Base-by-base conservation (phyloP, 1,140 invertebrate species). In the Drosophila auraria region DNA sequence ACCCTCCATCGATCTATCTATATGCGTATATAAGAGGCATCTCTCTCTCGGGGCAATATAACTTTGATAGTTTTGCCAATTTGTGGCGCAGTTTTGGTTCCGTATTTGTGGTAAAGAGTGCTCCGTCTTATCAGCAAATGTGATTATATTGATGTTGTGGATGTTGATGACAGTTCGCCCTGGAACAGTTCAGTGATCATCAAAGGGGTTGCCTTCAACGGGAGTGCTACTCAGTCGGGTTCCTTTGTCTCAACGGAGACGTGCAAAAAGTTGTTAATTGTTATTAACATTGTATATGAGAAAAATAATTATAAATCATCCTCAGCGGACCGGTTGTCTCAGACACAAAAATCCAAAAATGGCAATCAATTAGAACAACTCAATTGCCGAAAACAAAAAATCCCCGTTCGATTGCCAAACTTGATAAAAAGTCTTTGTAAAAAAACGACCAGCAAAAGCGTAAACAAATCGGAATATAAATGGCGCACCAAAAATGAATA, bases 41-140 rank as follows among this genome's bases (percentile, higher is more conserved):
- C 17, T 47, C 58, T 23, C 58, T 30, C 27, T 45, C 65, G 49
- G n/a, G 44, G 23, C 50, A 56, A 49, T 50, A 84, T 81, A 89
- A 73, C 62, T 66, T 79, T 72, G 84, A 72, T 73, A 75, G 77
- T 68, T 89, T 84, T 84, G 84, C 84, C 51, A 89, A 90, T 79
- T 82, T 69, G 70, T 66, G 78, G 78, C 84, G 84, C 86, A 89
- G 84, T 89, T 89, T 62, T 81, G 42, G 76, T 81, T 90, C 51
- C 36, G 69, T 54, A 82, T 81, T 79, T 78, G 65, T 69, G 49
- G 49, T 17, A 42, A 12, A 50, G 58, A 51, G 59, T 54, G 45
- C 36, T 33, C 23, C 5, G 20, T 5, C 38, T 61, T 74, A 74
- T 74, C 71, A 30, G 47, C 56, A 49, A 64, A 44, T 57, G 42